Conservation (phyloP, 2,888 invertebrate species). For the Melieria omissa region DNA sequence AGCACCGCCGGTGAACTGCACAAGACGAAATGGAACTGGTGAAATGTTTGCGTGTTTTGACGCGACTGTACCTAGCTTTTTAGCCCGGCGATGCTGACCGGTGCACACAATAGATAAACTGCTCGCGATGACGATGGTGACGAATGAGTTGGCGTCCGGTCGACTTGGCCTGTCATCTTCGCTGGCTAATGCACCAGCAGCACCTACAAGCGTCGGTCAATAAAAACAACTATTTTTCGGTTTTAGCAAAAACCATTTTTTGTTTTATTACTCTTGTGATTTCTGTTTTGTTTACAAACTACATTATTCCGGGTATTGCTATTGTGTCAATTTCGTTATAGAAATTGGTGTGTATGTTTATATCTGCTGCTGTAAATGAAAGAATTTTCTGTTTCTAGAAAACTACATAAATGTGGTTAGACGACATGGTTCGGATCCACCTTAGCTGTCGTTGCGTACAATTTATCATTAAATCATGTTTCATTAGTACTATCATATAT, state of each 20-base stretch:
- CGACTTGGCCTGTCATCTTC: no score
- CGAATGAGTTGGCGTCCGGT: no score
- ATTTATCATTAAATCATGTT: background rate
- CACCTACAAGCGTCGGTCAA: background rate
- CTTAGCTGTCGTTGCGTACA: background rate
- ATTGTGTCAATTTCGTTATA: background rate
- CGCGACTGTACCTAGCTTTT: constrained; percentile 31
- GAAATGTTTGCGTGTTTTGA: constrained; percentile 18
- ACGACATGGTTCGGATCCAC: background rate
- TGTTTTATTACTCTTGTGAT: constrained; percentile 34
- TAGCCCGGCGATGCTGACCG: background rate
- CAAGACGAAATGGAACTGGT: background rate
- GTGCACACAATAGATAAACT: background rate
- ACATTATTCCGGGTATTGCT: constrained; percentile 13
- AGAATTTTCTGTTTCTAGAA: background rate
- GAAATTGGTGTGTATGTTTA: background rate
- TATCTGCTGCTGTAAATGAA: constrained; percentile 18
- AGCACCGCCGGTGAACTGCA: background rate
- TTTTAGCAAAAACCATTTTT: constrained; percentile 38
- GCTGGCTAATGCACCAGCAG: background rate
- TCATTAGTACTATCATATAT: no score
- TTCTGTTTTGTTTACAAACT: constrained; percentile 31
- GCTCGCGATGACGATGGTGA: background rate
- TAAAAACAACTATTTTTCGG: constrained; percentile 30
- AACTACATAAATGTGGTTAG: constrained; percentile 21